Base-by-base conservation (phyloP, 2,113 vertebrate species). In the Cyanoliseus patagonus region DNA sequence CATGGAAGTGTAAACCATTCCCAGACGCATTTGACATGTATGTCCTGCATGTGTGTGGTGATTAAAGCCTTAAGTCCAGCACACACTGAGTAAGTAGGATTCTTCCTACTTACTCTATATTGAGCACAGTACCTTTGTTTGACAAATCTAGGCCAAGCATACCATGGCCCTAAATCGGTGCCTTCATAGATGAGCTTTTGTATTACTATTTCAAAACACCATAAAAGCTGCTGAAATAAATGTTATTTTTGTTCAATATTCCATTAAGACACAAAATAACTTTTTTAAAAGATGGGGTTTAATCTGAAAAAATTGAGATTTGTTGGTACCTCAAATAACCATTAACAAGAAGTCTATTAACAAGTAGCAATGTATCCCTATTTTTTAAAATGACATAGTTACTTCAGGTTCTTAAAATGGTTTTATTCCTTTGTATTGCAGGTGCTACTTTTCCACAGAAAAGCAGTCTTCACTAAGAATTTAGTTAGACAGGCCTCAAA, bases 21-120 rank as follows among this genome's bases (percentile, higher is more conserved):
- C 30, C 44, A 69, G 75, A 55, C 64, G 6, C 20, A 12, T 70
- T 70, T 52, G 30, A 17, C 0, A 0, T 1, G 0, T 57, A 16
- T 2, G 0, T 84, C 25, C 44, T 68, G 30, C n/a, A 24, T 17
- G 1, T 42, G 2, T 52, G 20, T 57, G 66, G 28, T 74, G 18
- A 37, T 6, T 81, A 55, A 73, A 86, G 35, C 64, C 28, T 31
- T 3, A 59, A 69, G 25, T 72, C 41, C 52, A 73, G 57, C 35
- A 55, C 13, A 46, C 30, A 41, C 9, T 28, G 20, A 80, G 30
- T 24, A 53, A 55, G 14, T n/a, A 31, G 28, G 63, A 37, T 35
- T 73, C 9, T 55, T 77, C 39, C 11, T 67, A 4, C n/a, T 70
- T 46, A 20, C 6, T 69, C 31, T 75, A 7, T n/a, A 10, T 17